These are phyloP conservation scores for Podiceps cristatus DNA, from an alignment of 2,113 vertebrate species.

Conservation along the genomic window DNA sequence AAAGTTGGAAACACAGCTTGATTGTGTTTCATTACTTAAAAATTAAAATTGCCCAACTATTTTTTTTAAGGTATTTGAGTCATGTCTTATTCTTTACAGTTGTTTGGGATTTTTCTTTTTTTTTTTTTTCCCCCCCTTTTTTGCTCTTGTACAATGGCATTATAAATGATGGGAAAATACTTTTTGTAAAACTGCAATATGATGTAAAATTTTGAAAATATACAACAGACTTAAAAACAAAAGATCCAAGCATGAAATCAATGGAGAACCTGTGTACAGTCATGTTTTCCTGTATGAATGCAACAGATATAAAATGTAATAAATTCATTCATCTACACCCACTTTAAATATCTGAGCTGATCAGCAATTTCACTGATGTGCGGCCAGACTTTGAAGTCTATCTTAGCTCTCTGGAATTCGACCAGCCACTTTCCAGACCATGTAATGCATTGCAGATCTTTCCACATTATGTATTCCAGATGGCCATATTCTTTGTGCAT, in stretches of 20 bases:
- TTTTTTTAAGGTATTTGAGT: neutral
- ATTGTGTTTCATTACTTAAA: neutral
- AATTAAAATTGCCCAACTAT: neutral
- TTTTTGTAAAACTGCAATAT: neutral
- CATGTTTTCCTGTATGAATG: conserved; percentile 73
- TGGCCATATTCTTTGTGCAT: conserved; percentile 76
- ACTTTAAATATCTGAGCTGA: conserved; percentile 81
- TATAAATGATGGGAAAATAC: conserved; percentile 3
- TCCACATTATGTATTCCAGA: conserved; percentile 83
- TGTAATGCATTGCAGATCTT: conserved; percentile 86
- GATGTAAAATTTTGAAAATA: conserved; percentile 35
- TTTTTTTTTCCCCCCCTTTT: too few relatives aligned
- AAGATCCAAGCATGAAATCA: conserved; percentile 71
- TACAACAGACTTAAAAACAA: conserved; percentile 2
- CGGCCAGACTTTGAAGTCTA: conserved; percentile 88
- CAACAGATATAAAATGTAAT: conserved; percentile 85
- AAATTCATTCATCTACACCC: conserved; percentile 85
- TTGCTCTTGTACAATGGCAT: neutral
- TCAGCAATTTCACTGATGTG: conserved; percentile 83
- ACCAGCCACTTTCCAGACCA: conserved; percentile 85
- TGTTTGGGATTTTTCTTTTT: neutral
- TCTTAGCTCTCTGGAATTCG: conserved; percentile 84
- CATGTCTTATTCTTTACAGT: neutral
- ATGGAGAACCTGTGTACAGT: conserved; percentile 62
- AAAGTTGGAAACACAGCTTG: neutral